Conservation (phyloP, 2,797 vertebrate genomes). For the Gymnoscopelus braueri region DNA sequence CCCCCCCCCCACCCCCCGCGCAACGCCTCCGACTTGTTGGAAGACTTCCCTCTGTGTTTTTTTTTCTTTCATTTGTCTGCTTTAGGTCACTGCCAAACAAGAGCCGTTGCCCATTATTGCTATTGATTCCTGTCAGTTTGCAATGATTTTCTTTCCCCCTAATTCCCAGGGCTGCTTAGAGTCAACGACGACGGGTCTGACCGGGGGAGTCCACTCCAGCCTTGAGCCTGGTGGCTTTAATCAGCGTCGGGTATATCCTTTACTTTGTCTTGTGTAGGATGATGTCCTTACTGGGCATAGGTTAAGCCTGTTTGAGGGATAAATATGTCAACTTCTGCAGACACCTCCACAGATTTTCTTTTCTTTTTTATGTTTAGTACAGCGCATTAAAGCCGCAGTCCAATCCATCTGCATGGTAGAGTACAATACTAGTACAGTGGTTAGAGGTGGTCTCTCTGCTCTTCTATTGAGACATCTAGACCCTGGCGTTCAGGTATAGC, state of each 20-base stretch:
- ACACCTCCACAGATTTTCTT: too few relatives aligned
- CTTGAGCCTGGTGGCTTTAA: conserved; percentile 37
- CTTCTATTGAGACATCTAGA: too few relatives aligned
- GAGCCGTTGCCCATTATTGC: conserved; percentile 59
- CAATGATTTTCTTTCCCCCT: conserved; percentile 56
- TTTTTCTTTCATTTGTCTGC: conserved; percentile 43
- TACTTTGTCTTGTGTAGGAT: too few relatives aligned
- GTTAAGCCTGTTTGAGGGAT: too few relatives aligned
- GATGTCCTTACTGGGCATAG: too few relatives aligned
- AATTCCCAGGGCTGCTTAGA: conserved; percentile 39
- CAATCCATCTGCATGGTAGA: too few relatives aligned
- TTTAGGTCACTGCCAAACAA: conserved; percentile 62
- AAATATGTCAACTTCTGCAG: too few relatives aligned
- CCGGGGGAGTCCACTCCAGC: conserved; percentile 16
- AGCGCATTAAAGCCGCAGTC: too few relatives aligned
- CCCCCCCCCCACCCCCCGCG: conserved; percentile 3
- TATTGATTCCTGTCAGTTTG: conserved; percentile 71
- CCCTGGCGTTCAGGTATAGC: too few relatives aligned
- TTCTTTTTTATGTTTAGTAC: too few relatives aligned
- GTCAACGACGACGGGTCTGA: conserved; percentile 55
- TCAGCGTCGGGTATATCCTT: background rate
- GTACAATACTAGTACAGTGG: too few relatives aligned
- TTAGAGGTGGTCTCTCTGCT: too few relatives aligned
- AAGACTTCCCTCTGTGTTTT: conserved; percentile 21
- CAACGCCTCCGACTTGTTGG: conserved; percentile 1